Base-by-base conservation (phyloP, 2,797 vertebrate genomes). In the Phaenicophaeus curvirostris region DNA sequence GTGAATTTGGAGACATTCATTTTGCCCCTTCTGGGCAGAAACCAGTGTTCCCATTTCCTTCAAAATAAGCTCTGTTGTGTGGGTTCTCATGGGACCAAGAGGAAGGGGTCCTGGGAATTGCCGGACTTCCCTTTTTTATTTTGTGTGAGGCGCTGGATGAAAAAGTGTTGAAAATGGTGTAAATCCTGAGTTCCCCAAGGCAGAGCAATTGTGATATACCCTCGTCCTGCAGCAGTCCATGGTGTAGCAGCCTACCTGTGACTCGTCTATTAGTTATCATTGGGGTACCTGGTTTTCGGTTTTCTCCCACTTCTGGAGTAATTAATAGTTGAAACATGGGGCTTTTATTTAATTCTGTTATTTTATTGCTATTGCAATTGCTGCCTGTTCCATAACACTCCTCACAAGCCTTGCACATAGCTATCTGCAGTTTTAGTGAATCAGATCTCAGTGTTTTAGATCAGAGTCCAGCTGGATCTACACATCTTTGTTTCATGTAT, bases 401-500 rank as follows among this genome's bases (percentile, higher is more conserved):
- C 61, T 50, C 4, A 3, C 33, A 50, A 82, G 67, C 37, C 72
- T 76, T 17, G 23, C 72, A 13, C 3, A 1, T 54, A 31, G 48
- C 63, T 85, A 23, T 90, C 75, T 95, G 91, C 81, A 33, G 55
- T 78, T n/a, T 20, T 30, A 41, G 25, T 14, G 89, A 85, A 67
- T 58, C n/a, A 73, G 86, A 85, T 76, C 90, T 63, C 58, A 13
- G 62, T 91, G 95, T 96, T 98, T 97, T 96, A 86, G 94, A 95
- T 96, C 93, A 90, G 89, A 31, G 59, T 92, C 93, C 92, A 96
- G 94, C 94, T 94, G 97, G 94, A 94, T 63, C 42, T 83, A 90
- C 62, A 92, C 87, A 93, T 93, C 94, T 96, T 97, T 96, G 95
- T 94, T 97, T 97, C 96, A 96, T 97, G 96, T 94, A 96, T 97